A percentile compares a stretch with the other conserved stretches of the same genome.
Conservation (phyloP, 2,113 vertebrate genomes). For the Myrmophylax atrothorax region DNA sequence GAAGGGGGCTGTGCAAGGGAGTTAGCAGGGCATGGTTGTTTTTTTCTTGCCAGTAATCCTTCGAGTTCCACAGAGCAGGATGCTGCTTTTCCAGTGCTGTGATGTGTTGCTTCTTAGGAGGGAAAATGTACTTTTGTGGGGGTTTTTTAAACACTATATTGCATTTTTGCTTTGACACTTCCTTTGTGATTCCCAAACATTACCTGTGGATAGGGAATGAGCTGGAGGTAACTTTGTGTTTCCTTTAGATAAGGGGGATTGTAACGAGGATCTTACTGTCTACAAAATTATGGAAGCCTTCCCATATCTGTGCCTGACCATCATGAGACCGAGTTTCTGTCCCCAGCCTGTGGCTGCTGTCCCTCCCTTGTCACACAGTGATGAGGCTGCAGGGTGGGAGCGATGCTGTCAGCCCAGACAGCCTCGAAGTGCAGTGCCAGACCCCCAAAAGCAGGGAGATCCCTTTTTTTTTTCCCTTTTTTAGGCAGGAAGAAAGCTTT, state of each 20-base stretch:
- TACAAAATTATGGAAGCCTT: neutral
- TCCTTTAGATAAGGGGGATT: neutral
- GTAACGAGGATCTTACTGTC: neutral
- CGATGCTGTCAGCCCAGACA: neutral
- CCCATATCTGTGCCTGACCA: neutral
- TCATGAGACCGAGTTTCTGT: neutral
- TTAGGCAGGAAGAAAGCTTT: neutral
- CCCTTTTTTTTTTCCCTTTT: neutral
- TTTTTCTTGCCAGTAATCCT: neutral
- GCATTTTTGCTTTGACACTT: neutral
- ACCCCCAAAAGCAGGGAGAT: neutral
- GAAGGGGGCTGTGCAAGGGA: neutral
- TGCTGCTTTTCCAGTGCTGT: neutral
- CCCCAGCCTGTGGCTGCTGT: neutral
- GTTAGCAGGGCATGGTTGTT: neutral
- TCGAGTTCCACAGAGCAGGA: neutral
- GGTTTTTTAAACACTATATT: rapidly evolving
- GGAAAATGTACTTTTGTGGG: neutral
- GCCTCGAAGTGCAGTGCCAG: neutral
- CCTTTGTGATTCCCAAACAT: neutral
- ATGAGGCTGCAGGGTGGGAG: neutral
- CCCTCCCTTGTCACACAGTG: neutral
- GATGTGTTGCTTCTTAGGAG: neutral
- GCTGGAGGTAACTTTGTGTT: neutral
- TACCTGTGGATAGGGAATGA: neutral